These are phyloP conservation scores for Siniperca scherzeri DNA, from an alignment of 2,797 vertebrate genomes.

Conservation along the genomic window DNA sequence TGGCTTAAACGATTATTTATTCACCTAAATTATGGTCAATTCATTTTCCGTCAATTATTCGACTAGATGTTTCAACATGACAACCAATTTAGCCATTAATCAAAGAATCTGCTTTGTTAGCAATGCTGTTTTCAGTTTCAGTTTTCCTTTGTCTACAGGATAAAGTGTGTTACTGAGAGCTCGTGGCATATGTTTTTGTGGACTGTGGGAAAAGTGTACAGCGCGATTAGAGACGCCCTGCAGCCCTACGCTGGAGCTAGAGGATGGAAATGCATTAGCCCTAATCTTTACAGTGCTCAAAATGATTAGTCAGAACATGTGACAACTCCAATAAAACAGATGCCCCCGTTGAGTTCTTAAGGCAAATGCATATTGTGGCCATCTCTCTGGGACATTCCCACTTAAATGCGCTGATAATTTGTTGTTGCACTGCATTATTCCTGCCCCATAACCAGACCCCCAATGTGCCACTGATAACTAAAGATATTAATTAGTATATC, in stretches of 20 bases:
- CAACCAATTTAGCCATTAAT: neutral
- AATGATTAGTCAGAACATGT: conserved; percentile 83
- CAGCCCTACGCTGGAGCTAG: conserved; percentile 50
- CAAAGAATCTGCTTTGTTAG: neutral
- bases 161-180: conserved; percentile 20
- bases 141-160: neutral
- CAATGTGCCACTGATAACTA: conserved; percentile 89
- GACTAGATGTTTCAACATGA: neutral
- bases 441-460: conserved; percentile 84
- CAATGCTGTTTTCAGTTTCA: neutral
- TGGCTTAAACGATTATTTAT: neutral
- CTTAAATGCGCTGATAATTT: conserved; percentile 88
- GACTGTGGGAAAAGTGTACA: conserved; percentile 57
- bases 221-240: conserved; percentile 61
- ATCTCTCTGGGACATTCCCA: conserved; percentile 86
- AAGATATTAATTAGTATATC: conserved; percentile 92
- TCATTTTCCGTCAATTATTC: conserved; percentile 6
- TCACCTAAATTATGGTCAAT: neutral
- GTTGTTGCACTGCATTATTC: conserved; percentile 87
- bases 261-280: conserved; percentile 75
- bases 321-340: conserved; percentile 81
- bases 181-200: conserved; percentile 50
- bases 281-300: conserved; percentile 75
- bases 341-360: conserved; percentile 84
- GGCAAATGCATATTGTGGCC: conserved; percentile 92